phyloP scores from a whole-genome alignment of 2,888 invertebrate species.

The Sicus ferrugineus region DNA sequence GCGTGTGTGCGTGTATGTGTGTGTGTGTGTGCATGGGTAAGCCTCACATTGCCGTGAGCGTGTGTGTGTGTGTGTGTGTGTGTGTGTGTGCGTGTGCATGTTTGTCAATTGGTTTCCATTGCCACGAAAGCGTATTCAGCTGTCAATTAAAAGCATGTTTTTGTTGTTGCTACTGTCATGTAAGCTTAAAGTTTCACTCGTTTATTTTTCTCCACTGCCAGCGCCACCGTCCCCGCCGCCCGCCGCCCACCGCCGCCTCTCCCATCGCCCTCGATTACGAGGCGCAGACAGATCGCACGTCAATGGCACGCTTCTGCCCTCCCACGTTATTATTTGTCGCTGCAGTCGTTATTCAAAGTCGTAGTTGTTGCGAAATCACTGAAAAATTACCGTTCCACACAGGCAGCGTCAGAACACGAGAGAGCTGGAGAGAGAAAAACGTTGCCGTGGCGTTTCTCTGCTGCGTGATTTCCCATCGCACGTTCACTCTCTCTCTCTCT shows the following conservation, averaged over 20 bases:
- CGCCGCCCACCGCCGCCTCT: too few relatives aligned
- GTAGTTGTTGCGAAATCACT: background rate
- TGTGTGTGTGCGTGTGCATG: background rate
- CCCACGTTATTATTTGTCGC: slow-evolving; percentile 1
- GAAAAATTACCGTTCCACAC: too few relatives aligned
- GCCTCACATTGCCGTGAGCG: too few relatives aligned
- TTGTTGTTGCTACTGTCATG: slow-evolving; percentile 11
- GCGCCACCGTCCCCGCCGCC: too few relatives aligned
- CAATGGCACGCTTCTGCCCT: too few relatives aligned
- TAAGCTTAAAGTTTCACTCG: background rate
- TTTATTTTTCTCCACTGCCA: background rate
- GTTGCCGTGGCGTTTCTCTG: too few relatives aligned
- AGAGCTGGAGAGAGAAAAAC: too few relatives aligned
- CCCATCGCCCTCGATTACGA: too few relatives aligned
- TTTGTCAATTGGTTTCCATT: background rate
- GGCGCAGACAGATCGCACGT: too few relatives aligned
- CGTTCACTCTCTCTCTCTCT: too few relatives aligned
- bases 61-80: slow-evolving; percentile 5
- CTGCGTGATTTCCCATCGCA: too few relatives aligned
- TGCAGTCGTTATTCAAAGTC: background rate
- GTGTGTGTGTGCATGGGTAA: background rate
- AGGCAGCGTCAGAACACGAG: too few relatives aligned
- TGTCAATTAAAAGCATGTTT: slow-evolving; percentile 24
- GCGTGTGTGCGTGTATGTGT: background rate
- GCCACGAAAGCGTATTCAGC: slow-evolving; percentile 26